These are phyloP conservation scores for Temnothorax longispinosus DNA, from an alignment of 1,140 invertebrate species.

Conservation along the genomic window DNA sequence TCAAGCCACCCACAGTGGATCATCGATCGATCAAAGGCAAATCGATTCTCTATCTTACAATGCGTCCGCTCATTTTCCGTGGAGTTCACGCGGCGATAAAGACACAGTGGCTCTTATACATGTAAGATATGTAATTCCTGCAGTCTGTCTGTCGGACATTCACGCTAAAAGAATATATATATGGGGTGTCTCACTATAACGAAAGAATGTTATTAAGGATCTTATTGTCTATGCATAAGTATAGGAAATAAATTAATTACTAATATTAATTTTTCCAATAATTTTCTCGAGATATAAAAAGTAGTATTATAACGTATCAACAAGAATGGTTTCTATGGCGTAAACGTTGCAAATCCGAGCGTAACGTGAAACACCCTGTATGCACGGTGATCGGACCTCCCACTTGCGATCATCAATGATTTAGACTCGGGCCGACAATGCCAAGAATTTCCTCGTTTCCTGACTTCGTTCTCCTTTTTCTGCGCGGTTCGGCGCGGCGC, in stretches of 20 bases:
- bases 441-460: constrained; percentile 64
- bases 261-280: neutral
- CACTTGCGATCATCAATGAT: constrained; percentile 75
- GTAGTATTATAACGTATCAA: neutral
- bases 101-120: constrained; percentile 50
- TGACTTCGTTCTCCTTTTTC: constrained; percentile 52
- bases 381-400: constrained; percentile 71
- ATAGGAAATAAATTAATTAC: neutral
- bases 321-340: neutral
- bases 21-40: constrained; percentile 64
- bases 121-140: constrained; percentile 41
- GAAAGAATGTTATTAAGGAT: neutral
- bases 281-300: neutral
- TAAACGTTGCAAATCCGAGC: neutral
- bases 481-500: constrained; percentile 65
- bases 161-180: constrained; percentile 45
- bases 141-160: constrained; percentile 55
- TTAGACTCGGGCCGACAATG: constrained; percentile 67
- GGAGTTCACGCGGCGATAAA: constrained; percentile 64
- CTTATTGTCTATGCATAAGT: neutral
- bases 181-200: constrained; percentile 16
- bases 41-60: constrained; percentile 63
- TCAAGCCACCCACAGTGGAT: constrained; percentile 52
- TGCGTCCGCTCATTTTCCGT: constrained; percentile 59
- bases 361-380: constrained; percentile 41